Conservation (phyloP, 2,888 invertebrate genomes). For the Drosophila eohydei region DNA sequence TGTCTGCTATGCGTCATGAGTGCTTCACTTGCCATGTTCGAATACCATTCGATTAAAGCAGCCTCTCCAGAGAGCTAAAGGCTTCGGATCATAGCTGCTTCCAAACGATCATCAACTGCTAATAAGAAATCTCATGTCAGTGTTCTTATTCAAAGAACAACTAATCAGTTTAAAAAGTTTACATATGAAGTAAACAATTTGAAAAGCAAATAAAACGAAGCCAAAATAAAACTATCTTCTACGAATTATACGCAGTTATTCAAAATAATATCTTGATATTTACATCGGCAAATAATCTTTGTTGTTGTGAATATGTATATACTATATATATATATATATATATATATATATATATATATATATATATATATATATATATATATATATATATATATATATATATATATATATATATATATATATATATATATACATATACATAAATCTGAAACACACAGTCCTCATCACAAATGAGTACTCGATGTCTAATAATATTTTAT, state of each 20-base stretch:
- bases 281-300: too few species aligned
- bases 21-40: constrained; percentile 17
- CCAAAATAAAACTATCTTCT: not conserved
- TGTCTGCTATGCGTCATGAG: constrained; percentile 21
- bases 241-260: too few species aligned
- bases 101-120: not conserved
- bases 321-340: too few species aligned
- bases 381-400: too few species aligned
- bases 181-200: not conserved
- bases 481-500: too few species aligned
- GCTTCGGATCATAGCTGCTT: not conserved
- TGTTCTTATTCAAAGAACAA: not conserved
- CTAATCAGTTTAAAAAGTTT: not conserved
- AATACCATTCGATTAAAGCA: not conserved
- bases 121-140: not conserved
- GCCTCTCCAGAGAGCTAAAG: not conserved
- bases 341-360: too few species aligned
- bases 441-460: too few species aligned
- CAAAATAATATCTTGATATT: not conserved
- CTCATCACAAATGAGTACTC: too few species aligned
- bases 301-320: too few species aligned
- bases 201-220: not conserved
- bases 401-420: too few species aligned
- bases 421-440: too few species aligned
- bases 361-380: too few species aligned